Base-by-base conservation (phyloP, 2,113 vertebrate genomes). In the Probosciger aterrimus region DNA sequence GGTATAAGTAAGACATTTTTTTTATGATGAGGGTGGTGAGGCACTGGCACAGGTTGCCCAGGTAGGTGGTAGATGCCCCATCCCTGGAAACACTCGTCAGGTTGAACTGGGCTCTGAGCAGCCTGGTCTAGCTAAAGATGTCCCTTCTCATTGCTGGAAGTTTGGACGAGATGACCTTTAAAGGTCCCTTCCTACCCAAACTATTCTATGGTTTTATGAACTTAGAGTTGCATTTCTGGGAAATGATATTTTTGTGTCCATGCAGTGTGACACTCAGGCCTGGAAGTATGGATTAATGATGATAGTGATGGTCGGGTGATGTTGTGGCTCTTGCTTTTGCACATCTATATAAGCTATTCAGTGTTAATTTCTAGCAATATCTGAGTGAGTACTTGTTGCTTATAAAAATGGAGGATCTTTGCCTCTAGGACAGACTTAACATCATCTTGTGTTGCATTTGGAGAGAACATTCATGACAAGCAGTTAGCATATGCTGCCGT, bases 241-340 rank as follows among this genome's bases (percentile, higher is more conserved):
- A 52, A 80, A 6, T 7, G 20, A 3, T 55, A 10, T 31, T 37
- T 75, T 59, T 44, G n/a, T 41, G 37, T 59, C 71, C 27, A 3
- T 23, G 27, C 19, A 12, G 22, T 35, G 73, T 37, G 27, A 52
- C 31, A 37, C 37, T 27, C 4, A 18, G 33, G 14, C 33, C n/a
- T 65, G 37, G 37, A 28, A 31, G 41, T 50, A 43, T 1, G 4
- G 41, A 14, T 49, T 37, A 11, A 24, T 22, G 35, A 5, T 19
- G 10, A 3, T 6, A 43, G 41, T 0, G 44, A 47, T 13, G n/a
- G n/a, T 7, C 0, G 6, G 18, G 14, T 35, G 55, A 50, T 30
- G 37, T 27, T 50, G 10, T 81, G 35, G 9, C 6, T 50, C 64
- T 64, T 60, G 57, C 19, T 74, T 65, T 39, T 39, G 18, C 16